Conservation (phyloP, 2,797 vertebrate genomes). For the Pseudotriccus pelzelni region DNA sequence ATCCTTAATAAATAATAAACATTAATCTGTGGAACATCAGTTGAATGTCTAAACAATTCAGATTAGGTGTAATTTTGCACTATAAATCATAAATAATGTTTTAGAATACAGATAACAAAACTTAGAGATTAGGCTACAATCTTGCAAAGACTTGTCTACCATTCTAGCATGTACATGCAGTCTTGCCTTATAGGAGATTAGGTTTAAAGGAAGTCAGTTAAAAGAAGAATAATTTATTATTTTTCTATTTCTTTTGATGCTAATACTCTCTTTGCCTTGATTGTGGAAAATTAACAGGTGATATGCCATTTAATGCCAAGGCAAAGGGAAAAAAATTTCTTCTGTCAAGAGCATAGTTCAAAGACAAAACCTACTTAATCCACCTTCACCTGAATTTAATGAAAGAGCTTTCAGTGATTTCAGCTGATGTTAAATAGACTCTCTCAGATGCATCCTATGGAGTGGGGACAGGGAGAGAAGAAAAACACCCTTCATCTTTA, state of each 20-base stretch:
- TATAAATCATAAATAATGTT: background rate
- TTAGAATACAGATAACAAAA: background rate
- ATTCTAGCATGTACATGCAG: background rate
- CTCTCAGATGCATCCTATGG: background rate
- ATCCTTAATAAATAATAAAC: slow-evolving; percentile 35
- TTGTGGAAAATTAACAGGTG: slow-evolving; percentile 7
- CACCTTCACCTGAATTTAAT: background rate
- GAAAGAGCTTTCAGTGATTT: background rate
- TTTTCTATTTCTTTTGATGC: background rate
- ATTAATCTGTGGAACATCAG: background rate
- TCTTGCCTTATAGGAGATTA: background rate
- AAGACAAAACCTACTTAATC: slow-evolving; percentile 19
- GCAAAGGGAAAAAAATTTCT: background rate
- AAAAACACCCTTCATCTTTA: background rate
- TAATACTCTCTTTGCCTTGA: background rate
- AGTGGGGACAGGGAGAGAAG: background rate
- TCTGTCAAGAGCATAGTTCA: background rate
- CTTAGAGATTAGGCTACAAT: background rate
- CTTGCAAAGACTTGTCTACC: slow-evolving; percentile 22
- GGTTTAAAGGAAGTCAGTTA: background rate
- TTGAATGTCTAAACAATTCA: slow-evolving; percentile 21
- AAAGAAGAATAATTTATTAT: background rate
- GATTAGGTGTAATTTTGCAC: slow-evolving; percentile 10
- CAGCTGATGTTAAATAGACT: background rate
- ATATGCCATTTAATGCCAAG: background rate